Percentiles rank a stretch among this genome's conserved stretches.
Conservation (phyloP, 2,888 invertebrate genomes). For the Apodemia hepburni region DNA sequence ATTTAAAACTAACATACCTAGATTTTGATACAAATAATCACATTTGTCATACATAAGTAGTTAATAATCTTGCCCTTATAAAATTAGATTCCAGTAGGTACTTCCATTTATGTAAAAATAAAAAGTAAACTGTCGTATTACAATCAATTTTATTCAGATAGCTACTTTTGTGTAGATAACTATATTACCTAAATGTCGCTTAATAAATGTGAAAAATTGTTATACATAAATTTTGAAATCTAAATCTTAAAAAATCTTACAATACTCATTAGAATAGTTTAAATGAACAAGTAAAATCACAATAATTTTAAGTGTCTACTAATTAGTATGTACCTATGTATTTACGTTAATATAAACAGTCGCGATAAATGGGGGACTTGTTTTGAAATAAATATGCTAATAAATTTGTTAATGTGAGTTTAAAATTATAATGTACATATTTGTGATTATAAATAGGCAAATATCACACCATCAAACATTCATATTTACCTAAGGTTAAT, state of each 20-base stretch:
- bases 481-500: conserved; percentile 35
- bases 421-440: conserved; percentile 20
- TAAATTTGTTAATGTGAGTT: not conserved
- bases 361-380: not conserved
- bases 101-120: too few relatives aligned
- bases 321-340: not conserved
- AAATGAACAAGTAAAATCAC: not conserved
- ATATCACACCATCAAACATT: conserved; percentile 29
- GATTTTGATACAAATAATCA: too few relatives aligned
- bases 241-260: not conserved
- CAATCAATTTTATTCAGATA: too few relatives aligned
- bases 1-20: too few relatives aligned
- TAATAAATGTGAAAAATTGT: not conserved
- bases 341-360: not conserved
- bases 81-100: too few relatives aligned
- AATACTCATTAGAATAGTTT: not conserved
- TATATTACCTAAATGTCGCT: too few relatives aligned
- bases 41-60: too few relatives aligned
- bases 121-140: too few relatives aligned
- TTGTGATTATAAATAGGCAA: conserved; percentile 20
- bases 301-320: conserved; percentile 4
- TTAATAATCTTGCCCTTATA: too few relatives aligned
- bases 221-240: not conserved
- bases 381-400: conserved; percentile 9
- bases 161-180: too few relatives aligned